phyloP scores from a whole-genome alignment of 2,888 invertebrate genomes.

The Habrosyne pyritoides region DNA sequence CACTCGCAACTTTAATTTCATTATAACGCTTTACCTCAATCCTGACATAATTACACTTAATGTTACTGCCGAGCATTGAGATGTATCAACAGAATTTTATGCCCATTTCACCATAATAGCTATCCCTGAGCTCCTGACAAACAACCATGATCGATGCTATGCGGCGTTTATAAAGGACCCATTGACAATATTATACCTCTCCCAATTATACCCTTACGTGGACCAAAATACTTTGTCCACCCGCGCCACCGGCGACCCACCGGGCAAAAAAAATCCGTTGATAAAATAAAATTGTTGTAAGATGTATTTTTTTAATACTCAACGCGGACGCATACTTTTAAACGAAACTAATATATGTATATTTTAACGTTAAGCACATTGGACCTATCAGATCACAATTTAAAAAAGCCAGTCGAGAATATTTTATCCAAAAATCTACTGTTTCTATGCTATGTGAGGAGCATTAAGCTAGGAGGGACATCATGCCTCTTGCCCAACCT shows the following conservation, averaged over 20 bases:
- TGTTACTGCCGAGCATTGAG: slow-evolving; percentile 56
- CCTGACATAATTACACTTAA: slow-evolving; percentile 68
- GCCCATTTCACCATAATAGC: slow-evolving; percentile 72
- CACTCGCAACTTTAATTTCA: slow-evolving; percentile 46
- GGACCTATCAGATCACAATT: too few species aligned
- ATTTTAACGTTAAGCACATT: too few species aligned
- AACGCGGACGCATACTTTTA: slow-evolving; percentile 17
- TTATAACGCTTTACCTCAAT: slow-evolving; percentile 57
- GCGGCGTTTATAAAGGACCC: slow-evolving; percentile 53
- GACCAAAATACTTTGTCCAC: slow-evolving; percentile 57
- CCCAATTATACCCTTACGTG: slow-evolving; percentile 66
- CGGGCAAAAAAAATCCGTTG: slow-evolving; percentile 38
- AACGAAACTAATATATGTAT: slow-evolving; percentile 8
- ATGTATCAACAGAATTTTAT: slow-evolving; percentile 70
- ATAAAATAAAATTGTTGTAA: slow-evolving; percentile 14
- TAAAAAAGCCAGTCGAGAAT: too few species aligned
- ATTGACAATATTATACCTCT: slow-evolving; percentile 57
- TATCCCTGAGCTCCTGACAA: slow-evolving; percentile 53
- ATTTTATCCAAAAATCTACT: not conserved
- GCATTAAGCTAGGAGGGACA: slow-evolving; percentile 43
- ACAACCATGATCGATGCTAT: slow-evolving; percentile 69
- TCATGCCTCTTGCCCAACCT: slow-evolving; percentile 41
- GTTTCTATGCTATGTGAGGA: slow-evolving; percentile 42
- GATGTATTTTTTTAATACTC: slow-evolving; percentile 17
- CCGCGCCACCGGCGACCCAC: slow-evolving; percentile 34